Evolutionary conservation across 2,113 vertebrate genomes (phyloP).

Genomic region (Notechis scutatus): DNA sequence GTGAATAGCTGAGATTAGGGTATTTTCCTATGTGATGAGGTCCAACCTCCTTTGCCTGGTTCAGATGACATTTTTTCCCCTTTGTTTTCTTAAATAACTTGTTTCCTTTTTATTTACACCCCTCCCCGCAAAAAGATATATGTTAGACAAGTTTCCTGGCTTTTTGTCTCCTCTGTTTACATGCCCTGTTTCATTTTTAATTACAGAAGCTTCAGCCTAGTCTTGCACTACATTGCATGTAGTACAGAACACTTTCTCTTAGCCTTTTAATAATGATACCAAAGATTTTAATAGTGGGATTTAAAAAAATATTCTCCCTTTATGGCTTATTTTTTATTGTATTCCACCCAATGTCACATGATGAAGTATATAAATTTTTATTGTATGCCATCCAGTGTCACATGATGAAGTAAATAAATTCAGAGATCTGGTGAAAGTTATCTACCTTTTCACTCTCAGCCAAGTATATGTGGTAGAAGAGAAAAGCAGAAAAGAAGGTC

Average conservation of each 20-base stretch:
- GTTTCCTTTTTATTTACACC: neutral
- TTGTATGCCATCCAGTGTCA: neutral
- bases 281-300: no score
- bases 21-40: neutral
- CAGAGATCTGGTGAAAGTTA: neutral
- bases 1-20: neutral
- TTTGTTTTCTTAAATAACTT: neutral
- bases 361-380: no score
- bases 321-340: neutral
- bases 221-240: neutral
- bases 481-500: neutral
- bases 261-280: neutral
- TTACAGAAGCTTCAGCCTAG: neutral
- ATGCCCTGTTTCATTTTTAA: neutral
- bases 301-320: neutral
- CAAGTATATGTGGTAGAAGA: neutral
- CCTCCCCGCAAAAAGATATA: no score
- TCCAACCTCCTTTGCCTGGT: neutral
- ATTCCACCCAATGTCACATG: no score
- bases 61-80: neutral
- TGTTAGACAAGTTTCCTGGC: neutral
- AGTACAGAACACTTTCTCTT: neutral
- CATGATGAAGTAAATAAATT: neutral
- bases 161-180: neutral
- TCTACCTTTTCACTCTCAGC: neutral